Percentiles rank a stretch among this genome's conserved stretches.
These are phyloP conservation scores for Cryptomyrus ogoouensis DNA, from an alignment of 2,113 vertebrate species.

Conservation along the genomic window DNA sequence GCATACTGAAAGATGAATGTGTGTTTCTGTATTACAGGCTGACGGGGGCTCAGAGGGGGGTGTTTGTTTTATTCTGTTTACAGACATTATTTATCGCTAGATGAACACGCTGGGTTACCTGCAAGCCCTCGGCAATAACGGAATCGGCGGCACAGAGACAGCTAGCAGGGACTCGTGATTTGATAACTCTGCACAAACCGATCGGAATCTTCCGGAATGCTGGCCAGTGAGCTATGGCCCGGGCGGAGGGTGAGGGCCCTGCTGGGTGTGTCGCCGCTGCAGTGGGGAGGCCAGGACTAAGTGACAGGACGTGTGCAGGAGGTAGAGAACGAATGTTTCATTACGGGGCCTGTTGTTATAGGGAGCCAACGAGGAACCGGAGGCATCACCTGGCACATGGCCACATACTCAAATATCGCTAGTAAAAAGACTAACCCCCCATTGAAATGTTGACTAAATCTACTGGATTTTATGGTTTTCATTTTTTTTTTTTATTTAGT, in stretches of 20 bases:
- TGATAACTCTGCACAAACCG: not conserved
- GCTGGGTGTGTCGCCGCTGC: not conserved
- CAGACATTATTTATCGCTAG: not conserved
- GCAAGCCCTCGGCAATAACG: not conserved
- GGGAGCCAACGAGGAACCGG: not conserved
- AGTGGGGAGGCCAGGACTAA: not conserved
- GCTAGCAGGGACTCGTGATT: not conserved
- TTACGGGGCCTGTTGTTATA: not conserved
- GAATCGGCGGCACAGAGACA: not conserved
- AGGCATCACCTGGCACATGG: not conserved
- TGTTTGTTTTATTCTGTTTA: constrained; percentile 2
- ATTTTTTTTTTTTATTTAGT: not conserved
- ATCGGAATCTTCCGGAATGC: not conserved
- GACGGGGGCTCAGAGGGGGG: no score
- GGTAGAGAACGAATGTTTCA: not conserved
- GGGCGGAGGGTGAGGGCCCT: not conserved
- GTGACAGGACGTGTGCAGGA: not conserved
- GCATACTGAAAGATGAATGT: not conserved
- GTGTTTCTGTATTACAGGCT: not conserved
- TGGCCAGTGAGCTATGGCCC: not conserved
- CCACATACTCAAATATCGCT: not conserved
- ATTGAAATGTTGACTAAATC: not conserved
- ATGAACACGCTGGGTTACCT: not conserved
- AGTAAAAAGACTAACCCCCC: not conserved
- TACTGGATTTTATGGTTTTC: not conserved